Base-by-base conservation (phyloP, 2,797 vertebrate genomes). In the Enteromius paludinosus region DNA sequence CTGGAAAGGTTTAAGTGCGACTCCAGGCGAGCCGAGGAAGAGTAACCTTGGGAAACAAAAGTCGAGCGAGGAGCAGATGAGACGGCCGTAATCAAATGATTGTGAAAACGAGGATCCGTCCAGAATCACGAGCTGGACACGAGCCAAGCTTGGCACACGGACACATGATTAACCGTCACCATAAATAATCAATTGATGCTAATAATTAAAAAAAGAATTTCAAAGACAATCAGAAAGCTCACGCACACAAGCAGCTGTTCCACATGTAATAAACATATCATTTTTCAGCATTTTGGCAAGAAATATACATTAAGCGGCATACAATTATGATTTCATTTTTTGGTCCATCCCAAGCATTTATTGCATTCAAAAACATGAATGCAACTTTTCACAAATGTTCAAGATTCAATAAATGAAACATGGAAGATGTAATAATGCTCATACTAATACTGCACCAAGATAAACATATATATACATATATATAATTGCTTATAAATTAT, bases 131-230 rank as follows among this genome's bases (percentile, higher is more conserved):
- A 77, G 71, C 75, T 88, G 88, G 79, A 68, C 61, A 65, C 52
- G 79, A 73, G 86, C 87, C 86, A 88, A 38, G 84, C 76, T 38
- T 88, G 87, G 88, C 85, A 83, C 72, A 65, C 70, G 82, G 79
- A 88, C 80, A 86, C 78, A 84, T 79, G 70, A 90, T 88, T 87
- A 89, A 88, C 79, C 84, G 83, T 83, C 85, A 87, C 81, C 85
- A 86, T 87, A 88, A 90, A 90, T 83, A 90, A 90, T 90, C 88
- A 87, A 89, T 80, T 81, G 83, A 88, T 84, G 85, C 78, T 75
- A 89, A 87, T 88, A 88, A 90, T 88, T 89, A 87, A 85, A 79
- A 78, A 81, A 84, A 80, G 49, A 79, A 69, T 69, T 43, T 70
- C 23, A 56, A 54, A 28, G 30, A 62, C 59, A 30, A 61, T 61